phyloP scores from a whole-genome alignment of 1,140 invertebrate species.

The Carposina sasakii region DNA sequence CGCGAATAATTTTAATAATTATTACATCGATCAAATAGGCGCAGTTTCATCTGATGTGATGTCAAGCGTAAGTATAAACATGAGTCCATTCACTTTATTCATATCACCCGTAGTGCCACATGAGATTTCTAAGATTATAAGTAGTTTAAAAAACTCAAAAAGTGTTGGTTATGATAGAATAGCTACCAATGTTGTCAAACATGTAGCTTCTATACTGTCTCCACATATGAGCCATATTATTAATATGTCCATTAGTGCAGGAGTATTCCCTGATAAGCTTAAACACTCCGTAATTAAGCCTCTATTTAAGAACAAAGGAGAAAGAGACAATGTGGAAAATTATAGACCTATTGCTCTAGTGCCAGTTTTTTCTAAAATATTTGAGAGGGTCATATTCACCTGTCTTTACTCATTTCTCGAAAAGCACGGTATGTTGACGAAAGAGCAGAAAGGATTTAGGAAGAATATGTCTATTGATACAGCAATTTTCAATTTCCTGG shows the following conservation, averaged over 20 bases:
- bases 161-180: neutral
- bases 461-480: neutral
- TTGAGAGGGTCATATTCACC: too few relatives aligned
- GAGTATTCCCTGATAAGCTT: neutral
- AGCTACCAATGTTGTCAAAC: neutral
- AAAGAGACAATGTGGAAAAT: neutral
- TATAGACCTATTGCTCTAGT: neutral
- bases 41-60: neutral
- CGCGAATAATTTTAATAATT: neutral
- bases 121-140: neutral
- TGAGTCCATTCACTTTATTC: neutral
- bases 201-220: neutral
- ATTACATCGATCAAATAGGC: neutral
- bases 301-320: neutral
- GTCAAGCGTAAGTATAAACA: neutral
- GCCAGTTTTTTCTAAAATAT: neutral
- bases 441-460: neutral
- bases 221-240: neutral
- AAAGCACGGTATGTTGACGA: neutral
- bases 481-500: neutral
- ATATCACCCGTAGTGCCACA: neutral
- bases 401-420: too few relatives aligned
- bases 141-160: neutral
- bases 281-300: neutral
- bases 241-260: neutral